Evolutionary conservation across 2,113 vertebrate genomes (phyloP).

Genomic region (Bubo bubo): DNA sequence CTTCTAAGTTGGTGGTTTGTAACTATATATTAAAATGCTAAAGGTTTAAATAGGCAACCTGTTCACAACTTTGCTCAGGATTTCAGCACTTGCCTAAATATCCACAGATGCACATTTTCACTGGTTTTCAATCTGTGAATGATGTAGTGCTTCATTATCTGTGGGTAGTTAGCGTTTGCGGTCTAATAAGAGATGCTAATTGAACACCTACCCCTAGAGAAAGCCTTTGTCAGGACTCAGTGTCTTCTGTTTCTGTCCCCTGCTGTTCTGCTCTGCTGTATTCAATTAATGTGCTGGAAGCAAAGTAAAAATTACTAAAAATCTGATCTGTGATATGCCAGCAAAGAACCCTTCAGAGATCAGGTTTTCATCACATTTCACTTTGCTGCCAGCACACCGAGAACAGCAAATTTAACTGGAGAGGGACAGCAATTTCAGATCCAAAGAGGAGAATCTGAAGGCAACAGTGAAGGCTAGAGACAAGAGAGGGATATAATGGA

Average conservation of each 20-base stretch:
- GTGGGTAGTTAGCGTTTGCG: constrained; percentile 6
- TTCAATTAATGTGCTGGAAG: constrained; percentile 70
- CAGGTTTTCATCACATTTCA: constrained; percentile 36
- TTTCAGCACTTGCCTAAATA: background rate
- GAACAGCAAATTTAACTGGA: constrained; percentile 30
- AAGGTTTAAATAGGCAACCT: background rate
- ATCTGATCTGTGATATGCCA: constrained; percentile 31
- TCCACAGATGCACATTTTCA: background rate
- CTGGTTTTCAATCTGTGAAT: constrained; percentile 16
- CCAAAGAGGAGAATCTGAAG: background rate
- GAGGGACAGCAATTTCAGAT: background rate
- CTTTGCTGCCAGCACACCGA: background rate
- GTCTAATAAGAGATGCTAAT: constrained; percentile 62
- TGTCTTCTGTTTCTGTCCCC: constrained; percentile 38
- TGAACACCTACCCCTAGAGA: constrained; percentile 56
- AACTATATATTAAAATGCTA: background rate
- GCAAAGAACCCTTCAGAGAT: constrained; percentile 45
- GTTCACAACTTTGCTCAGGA: background rate
- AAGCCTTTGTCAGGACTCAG: constrained; percentile 54
- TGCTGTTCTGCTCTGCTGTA: constrained; percentile 62
- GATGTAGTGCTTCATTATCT: constrained; percentile 21
- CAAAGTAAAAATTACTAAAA: constrained; percentile 57
- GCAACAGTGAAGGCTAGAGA: background rate
- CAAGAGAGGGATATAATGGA: background rate
- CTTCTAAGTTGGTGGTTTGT: background rate